Conservation (phyloP, 2,113 vertebrate genomes). For the Miniopterus natalensis region DNA sequence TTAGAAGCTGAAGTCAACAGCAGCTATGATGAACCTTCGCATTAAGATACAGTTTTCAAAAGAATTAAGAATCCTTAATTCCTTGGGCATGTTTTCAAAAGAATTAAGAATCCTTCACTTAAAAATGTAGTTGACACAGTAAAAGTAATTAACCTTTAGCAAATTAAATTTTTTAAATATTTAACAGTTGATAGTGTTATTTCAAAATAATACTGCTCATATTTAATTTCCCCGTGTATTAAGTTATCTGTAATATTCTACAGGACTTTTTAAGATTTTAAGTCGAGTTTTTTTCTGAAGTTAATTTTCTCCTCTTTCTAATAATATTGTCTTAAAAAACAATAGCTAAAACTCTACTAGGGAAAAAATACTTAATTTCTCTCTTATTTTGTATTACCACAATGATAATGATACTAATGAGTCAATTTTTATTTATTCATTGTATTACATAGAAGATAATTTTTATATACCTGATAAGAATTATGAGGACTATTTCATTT, state of each 20-base stretch:
- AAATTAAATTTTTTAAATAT: conserved; percentile 64
- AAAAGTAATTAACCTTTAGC: conserved; percentile 68
- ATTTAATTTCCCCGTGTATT: conserved; percentile 43
- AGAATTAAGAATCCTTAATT: background rate
- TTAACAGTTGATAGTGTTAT: conserved; percentile 33
- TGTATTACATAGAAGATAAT: background rate
- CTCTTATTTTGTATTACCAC: conserved; percentile 13
- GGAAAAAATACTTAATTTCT: background rate
- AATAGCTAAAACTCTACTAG: background rate
- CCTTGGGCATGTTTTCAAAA: conserved; percentile 36
- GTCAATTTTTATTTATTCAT: background rate
- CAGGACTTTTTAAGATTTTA: background rate
- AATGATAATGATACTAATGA: background rate
- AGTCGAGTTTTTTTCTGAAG: conserved; percentile 23
- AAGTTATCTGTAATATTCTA: conserved; percentile 1
- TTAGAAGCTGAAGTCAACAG: conserved; percentile 18
- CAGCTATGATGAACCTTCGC: background rate
- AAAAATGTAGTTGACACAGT: conserved; percentile 26
- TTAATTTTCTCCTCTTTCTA: conserved; percentile 42
- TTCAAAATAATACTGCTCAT: conserved; percentile 7
- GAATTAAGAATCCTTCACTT: conserved; percentile 18
- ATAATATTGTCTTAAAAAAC: conserved; percentile 58
- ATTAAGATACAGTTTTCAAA: conserved; percentile 35
- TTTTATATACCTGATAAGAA: background rate
- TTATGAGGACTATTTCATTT: background rate